Conservation (phyloP, 2,113 vertebrate species). For the Spheniscus mendiculus region DNA sequence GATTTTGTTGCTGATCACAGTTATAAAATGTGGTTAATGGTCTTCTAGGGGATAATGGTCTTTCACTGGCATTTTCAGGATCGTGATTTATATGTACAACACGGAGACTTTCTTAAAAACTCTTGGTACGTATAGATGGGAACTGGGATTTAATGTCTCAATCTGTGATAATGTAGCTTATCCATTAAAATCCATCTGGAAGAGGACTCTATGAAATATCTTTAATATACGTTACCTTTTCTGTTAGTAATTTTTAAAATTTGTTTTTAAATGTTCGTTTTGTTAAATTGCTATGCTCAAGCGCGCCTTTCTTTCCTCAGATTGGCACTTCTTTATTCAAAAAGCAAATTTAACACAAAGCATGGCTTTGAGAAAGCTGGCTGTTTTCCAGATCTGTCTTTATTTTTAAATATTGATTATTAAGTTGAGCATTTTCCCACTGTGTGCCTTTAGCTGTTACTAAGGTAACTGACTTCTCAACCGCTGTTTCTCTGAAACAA, state of each 20-base stretch:
- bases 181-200: not conserved
- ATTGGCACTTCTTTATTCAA: not conserved
- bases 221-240: not conserved
- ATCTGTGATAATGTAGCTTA: not conserved
- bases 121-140: not conserved
- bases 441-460: slow-evolving; percentile 65
- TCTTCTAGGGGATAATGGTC: not conserved
- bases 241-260: slow-evolving; percentile 5
- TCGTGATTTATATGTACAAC: slow-evolving; percentile 14
- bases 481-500: not conserved
- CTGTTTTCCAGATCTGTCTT: not conserved
- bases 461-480: slow-evolving; percentile 30
- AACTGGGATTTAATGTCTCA: not conserved
- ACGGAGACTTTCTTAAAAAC: not conserved
- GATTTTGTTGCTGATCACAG: not conserved
- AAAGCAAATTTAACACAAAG: not conserved
- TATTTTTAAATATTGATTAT: slow-evolving; percentile 27
- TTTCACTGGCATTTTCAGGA: not conserved
- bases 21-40: not conserved
- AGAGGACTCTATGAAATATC: not conserved
- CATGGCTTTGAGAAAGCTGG: not conserved
- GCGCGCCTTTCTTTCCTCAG: not conserved
- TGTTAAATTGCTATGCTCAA: not conserved
- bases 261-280: not conserved
- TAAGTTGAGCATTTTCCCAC: not conserved